A percentile compares a stretch with the other conserved stretches of the same genome.
Evolutionary conservation across 2,888 invertebrate species (phyloP).

Genomic region (Alentia gelatinosa): DNA sequence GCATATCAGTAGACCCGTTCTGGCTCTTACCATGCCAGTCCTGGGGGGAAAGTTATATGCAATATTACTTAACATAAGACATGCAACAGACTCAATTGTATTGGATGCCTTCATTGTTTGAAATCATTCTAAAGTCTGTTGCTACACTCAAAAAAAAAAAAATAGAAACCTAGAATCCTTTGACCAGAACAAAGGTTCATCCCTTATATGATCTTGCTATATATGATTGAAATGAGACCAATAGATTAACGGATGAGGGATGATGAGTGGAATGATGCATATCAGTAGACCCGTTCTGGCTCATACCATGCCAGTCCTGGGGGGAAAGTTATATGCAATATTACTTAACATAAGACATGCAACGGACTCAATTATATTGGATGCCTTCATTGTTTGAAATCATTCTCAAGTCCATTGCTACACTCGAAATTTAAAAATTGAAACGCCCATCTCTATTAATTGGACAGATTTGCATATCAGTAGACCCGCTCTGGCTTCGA

Average conservation of each 20-base stretch:
- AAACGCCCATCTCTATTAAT: too few species aligned
- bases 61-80: not conserved
- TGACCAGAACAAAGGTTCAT: too few species aligned
- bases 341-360: too few species aligned
- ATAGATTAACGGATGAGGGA: too few species aligned
- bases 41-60: constrained; percentile 6
- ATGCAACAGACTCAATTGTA: not conserved
- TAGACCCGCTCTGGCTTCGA: not conserved
- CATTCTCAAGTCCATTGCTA: too few species aligned
- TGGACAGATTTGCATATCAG: not conserved
- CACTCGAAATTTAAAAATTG: not conserved
- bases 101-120: not conserved
- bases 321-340: constrained; percentile 5
- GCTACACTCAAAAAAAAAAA: too few species aligned
- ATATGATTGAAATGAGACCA: too few species aligned
- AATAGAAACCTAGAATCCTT: too few species aligned
- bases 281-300: constrained; percentile 15
- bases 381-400: not conserved
- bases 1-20: constrained; percentile 6
- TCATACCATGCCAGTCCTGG: not conserved
- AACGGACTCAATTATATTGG: not conserved
- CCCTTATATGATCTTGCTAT: too few species aligned
- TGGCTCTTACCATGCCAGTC: not conserved
- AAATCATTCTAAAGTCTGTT: not conserved
- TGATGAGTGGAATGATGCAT: not conserved